phyloP scores from a whole-genome alignment of 2,888 invertebrate species.

The Aethes cnicana region DNA sequence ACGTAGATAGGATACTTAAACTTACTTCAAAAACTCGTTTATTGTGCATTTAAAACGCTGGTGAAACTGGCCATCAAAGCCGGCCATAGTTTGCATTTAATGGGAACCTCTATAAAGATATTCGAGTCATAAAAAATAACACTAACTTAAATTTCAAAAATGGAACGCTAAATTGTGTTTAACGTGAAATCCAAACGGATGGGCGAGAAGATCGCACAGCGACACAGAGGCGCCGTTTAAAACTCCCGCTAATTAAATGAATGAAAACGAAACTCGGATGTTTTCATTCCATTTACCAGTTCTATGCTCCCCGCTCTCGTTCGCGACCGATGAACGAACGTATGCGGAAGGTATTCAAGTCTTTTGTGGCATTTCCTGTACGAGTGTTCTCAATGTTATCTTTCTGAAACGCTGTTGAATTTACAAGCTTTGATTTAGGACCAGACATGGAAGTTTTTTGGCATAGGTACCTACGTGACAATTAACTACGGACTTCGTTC shows the following conservation, averaged over 20 bases:
- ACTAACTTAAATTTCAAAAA: constrained; percentile 19
- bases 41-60: no score
- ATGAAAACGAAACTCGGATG: constrained; percentile 78
- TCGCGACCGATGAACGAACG: constrained; percentile 46
- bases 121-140: constrained; percentile 8
- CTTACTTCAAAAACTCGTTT: no score
- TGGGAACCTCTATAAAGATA: not conserved
- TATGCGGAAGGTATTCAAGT: constrained; percentile 51
- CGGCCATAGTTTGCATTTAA: no score
- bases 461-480: no score
- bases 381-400: no score
- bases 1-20: no score
- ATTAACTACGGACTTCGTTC: no score
- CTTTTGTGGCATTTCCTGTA: not conserved
- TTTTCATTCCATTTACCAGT: constrained; percentile 78
- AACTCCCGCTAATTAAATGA: constrained; percentile 76
- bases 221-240: constrained; percentile 71
- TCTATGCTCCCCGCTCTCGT: constrained; percentile 53
- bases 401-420: no score
- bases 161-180: constrained; percentile 33
- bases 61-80: no score
- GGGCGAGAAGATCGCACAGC: constrained; percentile 56
- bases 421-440: no score
- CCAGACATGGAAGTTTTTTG: no score
- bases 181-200: constrained; percentile 57